Conservation (phyloP, 2,888 invertebrate genomes). For the Nomada fucata region DNA sequence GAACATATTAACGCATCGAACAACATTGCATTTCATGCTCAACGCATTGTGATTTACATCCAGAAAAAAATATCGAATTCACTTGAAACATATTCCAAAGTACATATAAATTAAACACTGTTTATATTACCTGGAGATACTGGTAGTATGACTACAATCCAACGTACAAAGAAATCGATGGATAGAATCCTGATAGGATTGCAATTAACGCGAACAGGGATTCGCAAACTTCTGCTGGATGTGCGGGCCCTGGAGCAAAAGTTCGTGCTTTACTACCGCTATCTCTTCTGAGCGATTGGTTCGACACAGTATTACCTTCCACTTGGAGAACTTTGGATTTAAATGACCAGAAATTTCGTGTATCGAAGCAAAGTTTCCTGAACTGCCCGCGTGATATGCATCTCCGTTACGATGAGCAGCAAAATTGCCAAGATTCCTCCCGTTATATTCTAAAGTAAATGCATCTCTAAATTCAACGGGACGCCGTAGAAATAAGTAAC, state of each 20-base stretch:
- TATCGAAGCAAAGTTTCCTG: conserved; percentile 22
- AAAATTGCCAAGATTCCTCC: neutral
- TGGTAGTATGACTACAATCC: neutral
- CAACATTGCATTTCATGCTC: too few relatives aligned
- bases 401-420: conserved; percentile 5
- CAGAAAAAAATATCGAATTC: too few relatives aligned
- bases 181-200: neutral
- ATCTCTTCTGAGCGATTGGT: conserved; percentile 76
- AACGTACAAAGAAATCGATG: neutral
- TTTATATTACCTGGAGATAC: too few relatives aligned
- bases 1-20: too few relatives aligned
- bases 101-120: too few relatives aligned
- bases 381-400: conserved; percentile 12
- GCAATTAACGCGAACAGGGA: neutral
- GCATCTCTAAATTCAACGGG: too few relatives aligned
- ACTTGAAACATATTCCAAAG: too few relatives aligned
- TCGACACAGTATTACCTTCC: conserved; percentile 52
- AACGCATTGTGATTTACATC: too few relatives aligned
- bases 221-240: neutral
- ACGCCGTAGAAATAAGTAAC: too few relatives aligned
- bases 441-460: too few relatives aligned
- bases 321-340: conserved; percentile 20
- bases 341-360: conserved; percentile 30
- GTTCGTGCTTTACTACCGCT: conserved; percentile 48
- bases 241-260: conserved; percentile 36